Conservation (phyloP, 1,140 invertebrate species). For the Zaprionus capensis region DNA sequence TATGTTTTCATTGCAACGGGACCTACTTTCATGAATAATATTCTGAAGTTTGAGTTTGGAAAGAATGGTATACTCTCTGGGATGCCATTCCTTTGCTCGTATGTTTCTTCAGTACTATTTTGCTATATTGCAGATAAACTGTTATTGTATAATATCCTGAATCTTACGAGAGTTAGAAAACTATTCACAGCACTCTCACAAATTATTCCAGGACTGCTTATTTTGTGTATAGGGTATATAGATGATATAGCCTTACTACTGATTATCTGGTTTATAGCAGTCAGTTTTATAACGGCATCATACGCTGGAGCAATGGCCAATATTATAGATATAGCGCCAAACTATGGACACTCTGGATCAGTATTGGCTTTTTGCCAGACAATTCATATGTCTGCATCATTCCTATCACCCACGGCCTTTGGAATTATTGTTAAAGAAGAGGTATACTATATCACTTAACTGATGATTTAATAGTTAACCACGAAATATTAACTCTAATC, state of each 20-base stretch:
- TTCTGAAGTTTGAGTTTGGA: conserved; percentile 89
- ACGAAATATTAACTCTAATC: conserved; percentile 1
- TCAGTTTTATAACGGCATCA: conserved; percentile 89
- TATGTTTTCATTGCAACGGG: conserved; percentile 89
- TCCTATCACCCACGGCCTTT: conserved; percentile 88
- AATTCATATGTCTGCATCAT: conserved; percentile 91
- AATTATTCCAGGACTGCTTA: conserved; percentile 88
- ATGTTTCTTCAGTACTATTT: conserved; percentile 89
- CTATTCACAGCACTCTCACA: conserved; percentile 89
- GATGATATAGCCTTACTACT: conserved; percentile 87
- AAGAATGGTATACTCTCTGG: conserved; percentile 89
- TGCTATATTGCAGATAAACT: conserved; percentile 89
- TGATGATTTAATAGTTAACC: too few relatives aligned
- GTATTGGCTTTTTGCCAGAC: conserved; percentile 90
- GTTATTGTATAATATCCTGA: conserved; percentile 86
- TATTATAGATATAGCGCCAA: conserved; percentile 90
- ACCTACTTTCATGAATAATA: conserved; percentile 89
- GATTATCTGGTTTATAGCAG: conserved; percentile 88
- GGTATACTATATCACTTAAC: not conserved
- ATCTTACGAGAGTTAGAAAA: conserved; percentile 88
- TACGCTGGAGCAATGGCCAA: conserved; percentile 92
- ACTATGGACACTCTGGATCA: conserved; percentile 87
- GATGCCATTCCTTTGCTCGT: conserved; percentile 89
- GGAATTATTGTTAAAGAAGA: conserved; percentile 86
- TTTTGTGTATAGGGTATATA: conserved; percentile 88